These are phyloP conservation scores for Monoplex corrugatus DNA, from an alignment of 2,888 invertebrate species.

Conservation along the genomic window DNA sequence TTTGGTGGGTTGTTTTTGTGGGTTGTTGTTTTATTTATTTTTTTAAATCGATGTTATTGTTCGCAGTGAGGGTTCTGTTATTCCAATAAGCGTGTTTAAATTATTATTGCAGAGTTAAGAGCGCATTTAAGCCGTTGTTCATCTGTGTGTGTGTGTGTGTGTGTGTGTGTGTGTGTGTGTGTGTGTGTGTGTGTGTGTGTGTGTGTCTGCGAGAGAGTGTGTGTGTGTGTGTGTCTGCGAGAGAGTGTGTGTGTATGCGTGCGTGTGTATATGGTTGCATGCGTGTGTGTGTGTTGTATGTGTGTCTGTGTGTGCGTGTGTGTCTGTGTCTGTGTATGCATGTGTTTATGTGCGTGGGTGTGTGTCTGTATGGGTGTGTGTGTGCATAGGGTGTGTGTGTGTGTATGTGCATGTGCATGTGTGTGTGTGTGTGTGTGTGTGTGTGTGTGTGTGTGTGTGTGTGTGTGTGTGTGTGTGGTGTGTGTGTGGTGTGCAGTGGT, in stretches of 20 bases:
- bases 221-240: not conserved
- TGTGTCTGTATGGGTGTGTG: not conserved
- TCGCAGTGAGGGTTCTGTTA: no score
- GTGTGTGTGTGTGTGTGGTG: conserved; percentile 53
- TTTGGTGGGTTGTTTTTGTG: no score
- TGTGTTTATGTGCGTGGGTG: not conserved
- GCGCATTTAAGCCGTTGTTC: no score
- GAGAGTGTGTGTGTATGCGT: not conserved
- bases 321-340: not conserved
- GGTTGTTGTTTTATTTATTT: no score
- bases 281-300: not conserved
- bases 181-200: not conserved
- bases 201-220: not conserved
- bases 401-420: not conserved
- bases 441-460: conserved; percentile 32
- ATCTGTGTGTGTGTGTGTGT: not conserved
- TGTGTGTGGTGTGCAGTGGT: conserved; percentile 52
- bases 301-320: not conserved
- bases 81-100: no score
- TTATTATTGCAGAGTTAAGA: no score
- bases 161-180: not conserved
- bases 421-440: conserved; percentile 27
- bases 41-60: no score
- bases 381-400: not conserved
- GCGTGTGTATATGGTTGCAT: not conserved